Percentiles rank a stretch among this genome's conserved stretches.
Conservation (phyloP, 2,113 vertebrate species). For the Siphamia tubifer region DNA sequence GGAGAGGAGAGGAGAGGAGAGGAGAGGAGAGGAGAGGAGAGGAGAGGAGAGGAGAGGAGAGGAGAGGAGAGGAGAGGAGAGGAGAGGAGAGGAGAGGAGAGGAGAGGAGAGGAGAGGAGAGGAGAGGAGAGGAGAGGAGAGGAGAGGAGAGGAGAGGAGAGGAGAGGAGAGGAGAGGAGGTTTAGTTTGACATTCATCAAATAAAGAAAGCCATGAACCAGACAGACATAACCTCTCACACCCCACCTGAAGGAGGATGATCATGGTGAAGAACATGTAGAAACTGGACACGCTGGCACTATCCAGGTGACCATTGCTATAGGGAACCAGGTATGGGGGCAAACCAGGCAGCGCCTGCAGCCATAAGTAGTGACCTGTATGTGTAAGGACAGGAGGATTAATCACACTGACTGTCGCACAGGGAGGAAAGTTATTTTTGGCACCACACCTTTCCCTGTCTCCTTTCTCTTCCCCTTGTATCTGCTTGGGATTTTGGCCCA, state of each 20-base stretch:
- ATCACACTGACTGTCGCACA: conserved; percentile 34
- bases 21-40: too few species aligned
- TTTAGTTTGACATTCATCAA: background rate
- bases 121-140: too few species aligned
- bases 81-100: too few species aligned
- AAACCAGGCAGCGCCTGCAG: conserved; percentile 71
- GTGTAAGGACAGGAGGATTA: conserved; percentile 57
- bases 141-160: too few species aligned
- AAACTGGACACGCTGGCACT: conserved; percentile 79
- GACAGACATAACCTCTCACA: background rate
- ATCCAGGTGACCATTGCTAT: conserved; percentile 72
- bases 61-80: too few species aligned
- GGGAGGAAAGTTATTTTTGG: conserved; percentile 57
- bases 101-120: too few species aligned
- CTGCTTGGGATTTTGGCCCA: conserved; percentile 23
- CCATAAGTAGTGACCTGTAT: conserved; percentile 88
- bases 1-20: too few species aligned
- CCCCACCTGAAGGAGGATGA: conserved; percentile 93
- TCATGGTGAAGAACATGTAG: conserved; percentile 95
- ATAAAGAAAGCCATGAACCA: background rate
- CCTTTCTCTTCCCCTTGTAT: background rate
- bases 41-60: too few species aligned
- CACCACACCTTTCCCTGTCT: conserved; percentile 24
- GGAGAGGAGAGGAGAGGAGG: too few species aligned
- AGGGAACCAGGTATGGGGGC: conserved; percentile 85